A percentile compares a stretch with the other conserved stretches of the same genome.
Conservation (phyloP, 2,888 invertebrate genomes). For the Stratiomys singularior region DNA sequence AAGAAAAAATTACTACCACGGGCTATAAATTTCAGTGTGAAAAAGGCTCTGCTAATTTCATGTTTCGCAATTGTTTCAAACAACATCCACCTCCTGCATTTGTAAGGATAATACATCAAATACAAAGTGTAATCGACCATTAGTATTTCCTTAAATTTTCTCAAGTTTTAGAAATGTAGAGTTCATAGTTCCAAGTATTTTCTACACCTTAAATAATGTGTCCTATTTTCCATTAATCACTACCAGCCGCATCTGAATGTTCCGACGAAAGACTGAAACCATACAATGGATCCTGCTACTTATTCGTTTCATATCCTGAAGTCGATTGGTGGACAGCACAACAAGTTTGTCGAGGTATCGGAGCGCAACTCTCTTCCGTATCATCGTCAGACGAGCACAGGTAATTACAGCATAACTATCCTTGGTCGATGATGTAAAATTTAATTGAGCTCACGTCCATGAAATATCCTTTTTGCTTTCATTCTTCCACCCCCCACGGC, state of each 20-base stretch:
- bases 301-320: constrained; percentile 80
- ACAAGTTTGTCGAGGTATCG: constrained; percentile 77
- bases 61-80: no score
- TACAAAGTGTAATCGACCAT: neutral
- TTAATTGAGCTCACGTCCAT: constrained; percentile 4
- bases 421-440: neutral
- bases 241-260: constrained; percentile 72
- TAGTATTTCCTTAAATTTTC: no score
- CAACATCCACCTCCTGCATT: no score
- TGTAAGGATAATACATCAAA: neutral
- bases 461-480: neutral
- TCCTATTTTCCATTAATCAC: neutral
- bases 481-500: neutral
- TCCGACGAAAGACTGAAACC: constrained; percentile 76
- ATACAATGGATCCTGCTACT: constrained; percentile 78
- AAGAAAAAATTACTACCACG: no score
- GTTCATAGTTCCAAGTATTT: no score
- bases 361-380: constrained; percentile 77
- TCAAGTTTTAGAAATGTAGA: no score
- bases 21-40: no score
- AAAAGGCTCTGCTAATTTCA: no score
- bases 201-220: neutral
- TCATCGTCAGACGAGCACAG: constrained; percentile 75
- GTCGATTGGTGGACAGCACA: constrained; percentile 78
- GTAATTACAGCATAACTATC: constrained; percentile 51